Base-by-base conservation (phyloP, 1,140 invertebrate genomes). In the Aphelenchoides besseyi region DNA sequence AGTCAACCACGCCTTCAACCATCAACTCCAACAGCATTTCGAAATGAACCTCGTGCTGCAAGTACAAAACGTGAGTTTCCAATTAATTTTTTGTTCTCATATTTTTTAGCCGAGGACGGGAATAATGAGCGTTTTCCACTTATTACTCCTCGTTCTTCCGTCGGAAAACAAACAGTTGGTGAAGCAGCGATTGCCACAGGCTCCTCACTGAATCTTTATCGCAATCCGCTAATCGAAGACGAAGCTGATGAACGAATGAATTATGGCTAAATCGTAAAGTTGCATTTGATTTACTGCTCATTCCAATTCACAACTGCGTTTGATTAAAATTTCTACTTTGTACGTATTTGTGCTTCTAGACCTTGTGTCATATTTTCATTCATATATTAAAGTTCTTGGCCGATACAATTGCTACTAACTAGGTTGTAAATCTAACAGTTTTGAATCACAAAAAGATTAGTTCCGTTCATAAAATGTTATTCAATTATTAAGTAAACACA, bases 111-210 rank as follows among this genome's bases (percentile, higher is more conserved):
- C 12, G 55, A 59, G 5, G 55, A 59, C 23, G 55, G 55, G 5
- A 8, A 8, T 8, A 59, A 59, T 33, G 55, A 59, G 57, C 55
- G 55, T 8, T 35, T 18, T 0, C 70, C 69, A 18, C 37, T 37
- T 48, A n/a, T 70, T 35, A 69, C 52, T 52, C 74, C 68, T 3
- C n/a, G 61, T 9, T 64, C 74, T 28, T 78, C 77, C 9, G 77
- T 79, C 29, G 77, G 79, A 29, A 79, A 79, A 68, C 77, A 78
- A 33, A 72, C 69, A 23, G 70, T 70, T 26, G 68, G 26, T 16
- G 69, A 72, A 41, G 69, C 70, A 32, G 77, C 79, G 1, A 41
- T 55, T 28, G 75, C 72, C 0, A 80, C 73, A 53, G 72, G 72
- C 29, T 77, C 72, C 5, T 74, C 76, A 26, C 35, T 79, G 28